Conservation (phyloP, 2,113 vertebrate species). For the Morone saxatilis region DNA sequence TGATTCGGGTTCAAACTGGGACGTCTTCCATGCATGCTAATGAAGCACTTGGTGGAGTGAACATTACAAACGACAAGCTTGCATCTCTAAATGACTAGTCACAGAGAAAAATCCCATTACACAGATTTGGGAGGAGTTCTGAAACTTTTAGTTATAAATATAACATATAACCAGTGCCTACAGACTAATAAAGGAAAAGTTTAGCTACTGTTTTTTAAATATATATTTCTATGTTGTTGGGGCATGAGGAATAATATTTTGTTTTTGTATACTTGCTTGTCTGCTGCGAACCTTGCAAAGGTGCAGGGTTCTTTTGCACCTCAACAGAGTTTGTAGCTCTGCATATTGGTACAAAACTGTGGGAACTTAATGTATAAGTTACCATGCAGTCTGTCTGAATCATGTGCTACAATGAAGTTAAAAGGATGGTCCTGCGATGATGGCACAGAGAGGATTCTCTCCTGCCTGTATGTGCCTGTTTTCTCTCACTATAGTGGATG, state of each 20-base stretch:
- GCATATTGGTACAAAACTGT: neutral
- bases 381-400: no score
- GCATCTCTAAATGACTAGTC: neutral
- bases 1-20: neutral
- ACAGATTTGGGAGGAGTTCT: neutral
- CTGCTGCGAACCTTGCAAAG: neutral
- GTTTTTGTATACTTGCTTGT: neutral
- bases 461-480: no score
- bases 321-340: neutral
- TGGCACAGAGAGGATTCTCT: no score
- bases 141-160: neutral
- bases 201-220: neutral
- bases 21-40: constrained; percentile 15
- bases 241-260: neutral
- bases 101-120: neutral
- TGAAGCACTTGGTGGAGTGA: neutral
- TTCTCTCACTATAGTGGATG: no score
- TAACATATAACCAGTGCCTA: neutral
- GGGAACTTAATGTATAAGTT: neutral
- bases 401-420: no score
- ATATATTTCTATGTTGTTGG: neutral
- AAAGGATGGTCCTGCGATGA: no score
- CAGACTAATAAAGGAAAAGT: neutral
- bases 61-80: neutral
- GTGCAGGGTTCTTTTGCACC: neutral